Base-by-base conservation (phyloP, 2,797 vertebrate species). In the Botia almorhae region DNA sequence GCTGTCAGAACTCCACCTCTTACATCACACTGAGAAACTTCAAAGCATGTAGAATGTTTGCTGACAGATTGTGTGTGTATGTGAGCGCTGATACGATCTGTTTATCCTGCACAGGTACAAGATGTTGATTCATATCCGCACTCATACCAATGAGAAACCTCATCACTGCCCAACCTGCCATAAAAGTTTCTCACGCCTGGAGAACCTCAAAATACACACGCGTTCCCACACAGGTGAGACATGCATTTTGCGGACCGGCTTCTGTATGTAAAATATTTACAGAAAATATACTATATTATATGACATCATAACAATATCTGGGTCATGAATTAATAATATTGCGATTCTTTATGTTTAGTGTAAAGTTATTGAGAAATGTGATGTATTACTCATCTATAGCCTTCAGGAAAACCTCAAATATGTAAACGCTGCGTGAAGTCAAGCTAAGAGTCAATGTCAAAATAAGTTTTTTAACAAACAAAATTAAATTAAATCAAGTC, bases 201-300 rank as follows among this genome's bases (percentile, higher is more conserved):
- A 98, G 90, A 98, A 99, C 91, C 96, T 99, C 68, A 99, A 99
- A 91, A 99, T 98, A 89, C 97, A 99, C 93, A 98, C 98, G 86
- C 96, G 97, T 50, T 99, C 96, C 0, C 96, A 96, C 87, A 96
- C 96, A 91, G 96, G 96, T 96, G 39, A 90, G 93, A 73, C 26
- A n/a, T 29, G 8, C 65, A 69, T 51, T 53, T 73, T 11, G 7
- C 29, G 5, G 14, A 68, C 5, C 29, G 14, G 7, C 19, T 68
- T 10, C 3, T 55, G 19, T 43, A 43, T 0, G n/a, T 19, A 14
- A 76, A 23, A 14, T 17, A 63, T 11, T n/a, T 16, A 53, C 61
- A 39, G 7, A n/a, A 55, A 17, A 55, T n/a, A n/a, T 17, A n/a
- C 1, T 2, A 19, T 55, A 53, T 53, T 29, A 29, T 8, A 39